Base-by-base conservation (phyloP, 2,888 invertebrate species). In the Gari tellinella region DNA sequence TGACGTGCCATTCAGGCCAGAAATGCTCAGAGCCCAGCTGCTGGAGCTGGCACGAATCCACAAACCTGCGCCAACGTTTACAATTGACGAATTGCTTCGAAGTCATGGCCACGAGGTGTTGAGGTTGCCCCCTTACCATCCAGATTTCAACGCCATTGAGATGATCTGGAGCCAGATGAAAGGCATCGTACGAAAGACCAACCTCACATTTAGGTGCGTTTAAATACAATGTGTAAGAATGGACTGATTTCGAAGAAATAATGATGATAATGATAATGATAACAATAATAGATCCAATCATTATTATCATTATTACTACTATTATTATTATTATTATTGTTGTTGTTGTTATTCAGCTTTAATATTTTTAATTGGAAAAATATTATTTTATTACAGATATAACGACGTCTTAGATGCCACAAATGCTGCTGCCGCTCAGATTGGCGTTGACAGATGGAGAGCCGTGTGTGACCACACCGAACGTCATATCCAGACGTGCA, bases 141-240 rank as follows among this genome's bases (percentile, higher is more conserved):
- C 66, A 10, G 52, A 52, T 23, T 48, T 63, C 10, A 63, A 66
- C 37, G 57, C 58, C 17, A 66, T 58, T 21, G 58, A 66, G 26
- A n/a, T 65, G 7, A 65, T 65, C 15, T 51, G 41, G 65, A 43
- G 65, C 21, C 49, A 65, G 43, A 25, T 58, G 15, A 58, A 66
- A 19, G 15, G 7, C 5, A 43, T 51, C 2, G 46, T 66, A 14
- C 23, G 23, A 1, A 4, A 14, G 5, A 57, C 26, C 14, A 65
- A 57, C 26, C 19, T 37, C 17, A 40, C 49, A 49, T 21, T 19
- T 23, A 49, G 49, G 15, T 49, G 14, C 14, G 14, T 3, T 25
- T 19, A 49, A 19, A 49, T 17, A 8, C 14, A 8, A 17, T 8
- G n/a, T 8, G 8, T 15, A 8, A 49, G 21, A 19, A 49, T n/a